Conservation (phyloP, 2,888 invertebrate genomes). For the Eudemis profundana region DNA sequence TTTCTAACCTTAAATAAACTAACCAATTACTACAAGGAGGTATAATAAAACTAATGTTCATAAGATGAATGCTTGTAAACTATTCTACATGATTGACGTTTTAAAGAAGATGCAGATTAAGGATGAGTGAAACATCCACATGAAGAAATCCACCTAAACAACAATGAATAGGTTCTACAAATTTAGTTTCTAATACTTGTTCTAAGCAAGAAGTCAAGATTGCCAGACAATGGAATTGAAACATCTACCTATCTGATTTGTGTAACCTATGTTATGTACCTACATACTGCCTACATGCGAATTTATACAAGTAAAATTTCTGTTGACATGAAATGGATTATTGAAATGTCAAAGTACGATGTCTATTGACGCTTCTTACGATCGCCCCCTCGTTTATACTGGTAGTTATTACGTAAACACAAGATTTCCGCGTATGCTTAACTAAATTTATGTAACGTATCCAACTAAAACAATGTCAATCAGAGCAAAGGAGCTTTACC, state of each 20-base stretch:
- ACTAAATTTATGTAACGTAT: conserved; percentile 57
- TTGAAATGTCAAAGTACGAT: conserved; percentile 72
- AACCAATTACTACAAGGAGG: not conserved
- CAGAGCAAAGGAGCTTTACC: conserved; percentile 64
- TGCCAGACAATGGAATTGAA: not conserved
- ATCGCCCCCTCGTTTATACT: conserved; percentile 65
- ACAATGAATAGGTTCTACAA: not conserved
- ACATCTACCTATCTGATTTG: not conserved
- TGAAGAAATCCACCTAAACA: not conserved
- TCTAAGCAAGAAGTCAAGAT: not conserved
- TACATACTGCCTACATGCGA: not conserved
- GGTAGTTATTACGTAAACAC: conserved; percentile 81
- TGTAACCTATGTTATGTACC: not conserved
- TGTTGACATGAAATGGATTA: conserved; percentile 72
- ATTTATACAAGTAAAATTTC: conserved; percentile 48
- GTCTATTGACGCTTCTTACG: conserved; percentile 58
- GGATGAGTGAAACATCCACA: not conserved
- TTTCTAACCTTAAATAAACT: not conserved
- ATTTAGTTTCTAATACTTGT: not conserved
- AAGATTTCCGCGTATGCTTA: conserved; percentile 63
- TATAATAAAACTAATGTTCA: not conserved
- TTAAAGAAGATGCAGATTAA: too few species aligned
- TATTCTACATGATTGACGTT: not conserved
- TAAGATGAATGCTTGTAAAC: not conserved
- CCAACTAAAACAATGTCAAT: conserved; percentile 51